Evolutionary conservation across 2,113 vertebrate genomes (phyloP), one percentile per base, ranked within the genome.

Genomic region (Eptesicus fuscus): DNA sequence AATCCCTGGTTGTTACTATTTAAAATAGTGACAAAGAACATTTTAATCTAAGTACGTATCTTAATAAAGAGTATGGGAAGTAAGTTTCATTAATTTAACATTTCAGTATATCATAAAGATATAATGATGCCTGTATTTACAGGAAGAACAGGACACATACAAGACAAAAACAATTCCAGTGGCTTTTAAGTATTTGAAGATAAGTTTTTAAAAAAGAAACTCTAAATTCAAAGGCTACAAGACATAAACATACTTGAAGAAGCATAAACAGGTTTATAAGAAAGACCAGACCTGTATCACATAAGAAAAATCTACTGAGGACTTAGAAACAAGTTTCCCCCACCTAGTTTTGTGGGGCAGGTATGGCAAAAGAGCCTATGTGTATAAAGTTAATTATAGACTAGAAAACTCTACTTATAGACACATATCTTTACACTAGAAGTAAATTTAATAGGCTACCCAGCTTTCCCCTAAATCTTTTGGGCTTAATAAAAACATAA

Each of bases 1-100:
- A 95, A 61, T 83, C 25, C 30, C 73, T 30, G 14, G 69, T 18
- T 59, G 23, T 73, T 92, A 25, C 22, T 37, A 51, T 42, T 59
- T 86, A 83, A 87, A 69, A 83, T 51, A 76, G 7, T 20, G 71
- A 86, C 53, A 65, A 92, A 95, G 49, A 79, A 59, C 37, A 90
- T 47, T 85, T 85, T 69, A 74, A 82, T 71, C 44, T 37, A 59
- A 76, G 14, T 4, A 49, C 32, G 20, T 49, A 1, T 30, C 7
- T 80, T 88, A 37, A 74, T 79, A 56, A 93, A 90, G 65, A 80
- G 12, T 25, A 71, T 37, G 47, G 14, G 22, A 92, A 88, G 16
- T 90, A 30, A 56, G 18, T 83, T 76, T 89, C 40, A 89, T 32
- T 80, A 73, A 87, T 30, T 93, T 93, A 89, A 78, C 83, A 70